Conservation (phyloP, 2,888 invertebrate species). For the Melieria crassipennis region DNA sequence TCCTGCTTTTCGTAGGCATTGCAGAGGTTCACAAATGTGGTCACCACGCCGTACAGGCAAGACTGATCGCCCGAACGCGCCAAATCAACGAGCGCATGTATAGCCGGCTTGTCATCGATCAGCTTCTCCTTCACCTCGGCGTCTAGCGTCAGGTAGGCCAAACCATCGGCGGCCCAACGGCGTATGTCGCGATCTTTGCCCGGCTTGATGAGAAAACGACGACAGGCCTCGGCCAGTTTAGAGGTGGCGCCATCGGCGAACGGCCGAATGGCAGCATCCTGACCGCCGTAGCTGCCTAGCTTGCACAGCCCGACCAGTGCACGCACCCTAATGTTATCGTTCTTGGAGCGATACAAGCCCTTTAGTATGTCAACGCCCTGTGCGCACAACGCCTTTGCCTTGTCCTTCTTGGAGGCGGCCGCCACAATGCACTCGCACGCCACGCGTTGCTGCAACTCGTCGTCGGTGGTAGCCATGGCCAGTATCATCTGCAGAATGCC, state of each 20-base stretch:
- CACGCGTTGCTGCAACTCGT: slow-evolving; percentile 87
- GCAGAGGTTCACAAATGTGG: slow-evolving; percentile 94
- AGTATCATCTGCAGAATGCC: slow-evolving; percentile 95
- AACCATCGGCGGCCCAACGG: slow-evolving; percentile 96
- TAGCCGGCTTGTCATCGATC: slow-evolving; percentile 83
- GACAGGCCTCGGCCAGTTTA: slow-evolving; percentile 93
- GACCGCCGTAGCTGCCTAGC: slow-evolving; percentile 92
- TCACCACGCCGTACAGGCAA: slow-evolving; percentile 89
- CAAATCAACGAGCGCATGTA: slow-evolving; percentile 87
- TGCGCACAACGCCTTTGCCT: slow-evolving; percentile 87
- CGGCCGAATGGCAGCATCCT: slow-evolving; percentile 92
- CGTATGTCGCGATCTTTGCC: slow-evolving; percentile 88
- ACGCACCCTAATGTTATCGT: slow-evolving; percentile 89
- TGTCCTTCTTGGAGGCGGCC: slow-evolving; percentile 96
- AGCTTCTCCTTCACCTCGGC: slow-evolving; percentile 98
- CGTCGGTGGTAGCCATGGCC: slow-evolving; percentile 95
- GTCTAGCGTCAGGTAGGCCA: slow-evolving; percentile 95
- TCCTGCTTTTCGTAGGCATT: slow-evolving; percentile 99
- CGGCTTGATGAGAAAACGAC: slow-evolving; percentile 88
- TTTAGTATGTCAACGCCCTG: slow-evolving; percentile 95
- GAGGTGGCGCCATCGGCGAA: slow-evolving; percentile 95
- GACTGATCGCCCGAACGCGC: slow-evolving; percentile 89
- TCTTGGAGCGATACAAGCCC: slow-evolving; percentile 86
- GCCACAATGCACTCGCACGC: slow-evolving; percentile 97
- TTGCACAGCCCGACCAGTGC: slow-evolving; percentile 95